phyloP scores from a whole-genome alignment of 2,797 vertebrate genomes.

The Phalanger gymnotis region DNA sequence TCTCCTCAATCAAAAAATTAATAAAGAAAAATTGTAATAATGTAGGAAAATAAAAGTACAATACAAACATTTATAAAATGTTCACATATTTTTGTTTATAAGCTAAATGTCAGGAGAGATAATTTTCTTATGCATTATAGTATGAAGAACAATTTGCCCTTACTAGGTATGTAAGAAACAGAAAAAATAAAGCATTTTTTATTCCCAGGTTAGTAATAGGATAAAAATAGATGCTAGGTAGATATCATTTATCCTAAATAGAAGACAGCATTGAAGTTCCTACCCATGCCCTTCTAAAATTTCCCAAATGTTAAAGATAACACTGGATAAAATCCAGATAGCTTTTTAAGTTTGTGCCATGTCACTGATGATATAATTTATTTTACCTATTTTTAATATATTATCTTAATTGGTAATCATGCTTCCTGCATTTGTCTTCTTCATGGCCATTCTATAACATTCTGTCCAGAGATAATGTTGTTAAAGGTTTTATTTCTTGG shows the following conservation, averaged over 20 bases:
- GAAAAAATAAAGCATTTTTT: background rate
- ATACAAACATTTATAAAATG: background rate
- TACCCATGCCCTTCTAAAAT: background rate
- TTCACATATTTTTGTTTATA: background rate
- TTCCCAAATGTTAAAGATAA: background rate
- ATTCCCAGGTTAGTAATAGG: background rate
- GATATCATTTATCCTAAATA: background rate
- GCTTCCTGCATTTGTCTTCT: background rate
- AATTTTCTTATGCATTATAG: background rate
- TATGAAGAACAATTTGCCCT: background rate
- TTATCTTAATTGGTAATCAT: background rate
- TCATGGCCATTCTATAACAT: background rate
- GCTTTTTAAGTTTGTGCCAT: background rate
- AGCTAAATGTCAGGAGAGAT: background rate
- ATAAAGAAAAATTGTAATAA: background rate
- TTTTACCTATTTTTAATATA: background rate
- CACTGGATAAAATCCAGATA: background rate
- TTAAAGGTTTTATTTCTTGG: constrained; percentile 49
- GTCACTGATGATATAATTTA: background rate
- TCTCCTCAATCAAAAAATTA: background rate
- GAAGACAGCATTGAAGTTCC: background rate
- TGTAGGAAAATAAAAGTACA: background rate
- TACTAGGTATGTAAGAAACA: background rate
- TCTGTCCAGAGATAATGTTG: constrained; percentile 23
- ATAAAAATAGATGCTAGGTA: background rate